A percentile compares a stretch with the other conserved stretches of the same genome.
Conservation (phyloP, 2,797 vertebrate genomes). For the Sparus aurata region DNA sequence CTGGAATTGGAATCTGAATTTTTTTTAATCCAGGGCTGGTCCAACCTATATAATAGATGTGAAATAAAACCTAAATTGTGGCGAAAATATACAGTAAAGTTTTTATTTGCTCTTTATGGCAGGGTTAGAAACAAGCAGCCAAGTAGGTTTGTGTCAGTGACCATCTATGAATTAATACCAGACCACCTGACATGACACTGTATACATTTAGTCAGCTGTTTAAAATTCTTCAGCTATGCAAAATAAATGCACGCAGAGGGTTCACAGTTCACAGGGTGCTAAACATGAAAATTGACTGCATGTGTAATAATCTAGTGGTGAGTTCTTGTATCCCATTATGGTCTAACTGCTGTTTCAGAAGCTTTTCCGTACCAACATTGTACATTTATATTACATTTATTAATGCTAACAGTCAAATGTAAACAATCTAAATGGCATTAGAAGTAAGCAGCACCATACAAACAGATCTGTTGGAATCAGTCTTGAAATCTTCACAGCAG, state of each 20-base stretch:
- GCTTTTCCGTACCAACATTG: neutral
- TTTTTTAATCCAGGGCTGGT: neutral
- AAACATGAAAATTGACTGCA: neutral
- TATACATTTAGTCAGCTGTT: neutral
- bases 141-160: neutral
- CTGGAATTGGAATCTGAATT: neutral
- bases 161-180: neutral
- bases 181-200: neutral
- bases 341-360: neutral
- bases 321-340: neutral
- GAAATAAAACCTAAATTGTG: neutral
- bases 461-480: conserved; percentile 25
- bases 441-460: neutral
- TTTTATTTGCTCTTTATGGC: neutral
- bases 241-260: neutral
- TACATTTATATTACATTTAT: neutral
- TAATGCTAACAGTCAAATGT: neutral
- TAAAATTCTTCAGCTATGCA: neutral
- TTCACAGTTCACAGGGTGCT: rapidly evolving
- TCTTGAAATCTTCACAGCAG: conserved; percentile 28
- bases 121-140: neutral
- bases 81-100: neutral
- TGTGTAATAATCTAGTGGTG: neutral
- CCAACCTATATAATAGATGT: neutral
- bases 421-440: conserved; percentile 1